Base-by-base conservation (phyloP, 2,797 vertebrate species). In the Xenops minutus region DNA sequence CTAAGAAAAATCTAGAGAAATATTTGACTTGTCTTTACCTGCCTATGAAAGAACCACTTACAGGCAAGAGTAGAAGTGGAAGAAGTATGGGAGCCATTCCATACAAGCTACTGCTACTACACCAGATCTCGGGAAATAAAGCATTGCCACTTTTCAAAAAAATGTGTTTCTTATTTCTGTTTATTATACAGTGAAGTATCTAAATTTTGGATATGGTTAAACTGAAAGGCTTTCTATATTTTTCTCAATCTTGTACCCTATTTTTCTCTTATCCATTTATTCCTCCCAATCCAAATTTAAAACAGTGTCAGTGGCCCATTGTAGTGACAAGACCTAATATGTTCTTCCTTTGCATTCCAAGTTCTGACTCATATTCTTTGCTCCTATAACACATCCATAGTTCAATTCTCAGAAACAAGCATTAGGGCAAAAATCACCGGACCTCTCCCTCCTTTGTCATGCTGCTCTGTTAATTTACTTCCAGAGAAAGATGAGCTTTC, bases 401-500 rank as follows among this genome's bases (percentile, higher is more conserved):
- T 55, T 54, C n/a, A 64, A 16, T 69, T 73, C 29, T 79, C 56
- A 73, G 59, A 87, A 92, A 52, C 7, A 39, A 85, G 9, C 36
- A 34, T 49, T 66, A 69, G 15, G 55, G 52, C 30, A 75, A 64
- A 83, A 89, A 71, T 58, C 66, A 66, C 37, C n/a, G 89, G 51
- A 67, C 30, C 27, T 68, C 55, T 71, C 63, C 77, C 63, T 77
- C 59, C 29, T 32, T 63, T 56, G n/a, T 82, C 24, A 7, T 17
- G 59, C 59, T 51, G 36, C 29, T 32, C 27, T 63, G 18, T 56
- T 74, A 1, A 0, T 52, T 71, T 71, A 16, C 29, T 89, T 85
- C 21, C 78, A 69, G 67, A 71, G 30, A 83, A 93, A 93, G 71
- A 82, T 59, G 48, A 93, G 49, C 51, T 90, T 81, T 27, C 16